Percentiles rank a stretch among this genome's conserved stretches.
Conservation (phyloP, 2,888 invertebrate species). For the Lasioglossum morio region DNA sequence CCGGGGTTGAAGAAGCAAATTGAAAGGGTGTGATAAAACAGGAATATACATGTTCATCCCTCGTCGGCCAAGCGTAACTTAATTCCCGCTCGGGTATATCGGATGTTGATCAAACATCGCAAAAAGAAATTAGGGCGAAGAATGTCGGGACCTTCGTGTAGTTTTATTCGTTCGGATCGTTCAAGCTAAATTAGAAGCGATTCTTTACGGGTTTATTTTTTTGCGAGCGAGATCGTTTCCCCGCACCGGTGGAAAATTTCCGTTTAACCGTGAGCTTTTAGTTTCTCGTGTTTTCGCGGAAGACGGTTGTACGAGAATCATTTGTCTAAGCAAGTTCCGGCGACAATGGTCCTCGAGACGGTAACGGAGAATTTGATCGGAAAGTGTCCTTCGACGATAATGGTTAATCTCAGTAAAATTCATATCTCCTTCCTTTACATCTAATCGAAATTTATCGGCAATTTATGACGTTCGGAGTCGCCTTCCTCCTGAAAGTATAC, state of each 20-base stretch:
- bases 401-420: neutral
- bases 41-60: slow-evolving; percentile 6
- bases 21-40: slow-evolving; percentile 28
- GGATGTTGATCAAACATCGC: slow-evolving; percentile 42
- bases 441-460: neutral
- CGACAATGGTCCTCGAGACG: slow-evolving; percentile 8
- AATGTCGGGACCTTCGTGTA: slow-evolving; percentile 14
- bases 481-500: neutral
- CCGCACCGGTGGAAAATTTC: slow-evolving; percentile 16
- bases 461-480: neutral
- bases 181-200: slow-evolving; percentile 38
- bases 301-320: slow-evolving; percentile 31
- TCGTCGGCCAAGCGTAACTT: slow-evolving; percentile 22
- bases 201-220: slow-evolving; percentile 21
- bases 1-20: slow-evolving; percentile 21
- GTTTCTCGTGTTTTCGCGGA: slow-evolving; percentile 8
- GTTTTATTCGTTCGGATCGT: slow-evolving; percentile 40
- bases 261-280: slow-evolving; percentile 28
- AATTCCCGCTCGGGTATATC: slow-evolving; percentile 29
- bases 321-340: slow-evolving; percentile 19
- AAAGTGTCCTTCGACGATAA: neutral
- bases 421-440: neutral
- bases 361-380: slow-evolving; percentile 13
- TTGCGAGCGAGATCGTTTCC: neutral
- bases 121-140: slow-evolving; percentile 34